Conservation (phyloP, 2,797 vertebrate species). For the Pipistrellus kuhlii region DNA sequence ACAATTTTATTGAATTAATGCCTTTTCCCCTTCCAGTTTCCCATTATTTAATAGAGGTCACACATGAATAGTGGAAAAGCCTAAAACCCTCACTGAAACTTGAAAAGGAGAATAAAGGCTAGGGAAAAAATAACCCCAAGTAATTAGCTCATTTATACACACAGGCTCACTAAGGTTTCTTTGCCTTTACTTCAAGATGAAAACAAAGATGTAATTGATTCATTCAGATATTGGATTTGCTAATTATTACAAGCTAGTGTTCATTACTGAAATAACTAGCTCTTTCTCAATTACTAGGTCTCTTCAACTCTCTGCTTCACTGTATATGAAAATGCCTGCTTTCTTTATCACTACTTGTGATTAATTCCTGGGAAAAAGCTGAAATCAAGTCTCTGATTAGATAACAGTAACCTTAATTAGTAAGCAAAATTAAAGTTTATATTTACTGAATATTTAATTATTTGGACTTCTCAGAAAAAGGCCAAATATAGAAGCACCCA, state of each 20-base stretch:
- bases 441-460: conserved; percentile 61
- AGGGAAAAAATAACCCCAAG: neutral
- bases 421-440: conserved; percentile 64
- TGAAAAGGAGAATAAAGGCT: conserved; percentile 40
- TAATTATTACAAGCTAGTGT: conserved; percentile 20
- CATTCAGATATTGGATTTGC: conserved; percentile 34
- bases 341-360: conserved; percentile 42
- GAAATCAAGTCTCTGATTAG: conserved; percentile 49
- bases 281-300: conserved; percentile 8
- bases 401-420: conserved; percentile 36
- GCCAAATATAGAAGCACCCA: neutral
- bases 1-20: neutral
- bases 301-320: conserved; percentile 30
- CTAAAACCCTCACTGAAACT: conserved; percentile 39
- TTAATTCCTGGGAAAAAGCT: conserved; percentile 59
- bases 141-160: conserved; percentile 19
- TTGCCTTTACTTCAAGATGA: conserved; percentile 3
- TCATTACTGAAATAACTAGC: neutral
- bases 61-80: conserved; percentile 29
- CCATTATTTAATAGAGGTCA: conserved; percentile 18
- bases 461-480: conserved; percentile 65
- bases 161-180: conserved; percentile 44
- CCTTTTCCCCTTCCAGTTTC: neutral
- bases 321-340: conserved; percentile 62
- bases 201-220: conserved; percentile 63